Conservation (phyloP, 2,888 invertebrate species). For the Pycnomerus fuliginosus region DNA sequence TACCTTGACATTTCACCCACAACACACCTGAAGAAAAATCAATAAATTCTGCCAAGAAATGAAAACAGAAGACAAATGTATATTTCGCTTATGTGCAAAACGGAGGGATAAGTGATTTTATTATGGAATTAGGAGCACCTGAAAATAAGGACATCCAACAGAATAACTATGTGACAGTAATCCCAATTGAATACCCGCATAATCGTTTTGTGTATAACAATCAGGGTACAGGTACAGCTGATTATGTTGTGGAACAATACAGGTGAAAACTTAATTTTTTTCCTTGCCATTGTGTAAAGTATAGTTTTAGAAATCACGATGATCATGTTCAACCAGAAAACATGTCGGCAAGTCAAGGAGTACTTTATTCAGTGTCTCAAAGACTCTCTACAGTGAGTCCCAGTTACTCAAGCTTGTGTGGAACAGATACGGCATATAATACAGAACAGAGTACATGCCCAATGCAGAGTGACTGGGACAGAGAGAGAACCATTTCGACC, state of each 20-base stretch:
- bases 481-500: slow-evolving; percentile 35
- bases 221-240: slow-evolving; percentile 41
- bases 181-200: slow-evolving; percentile 43
- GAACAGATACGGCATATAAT: slow-evolving; percentile 34
- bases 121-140: neutral
- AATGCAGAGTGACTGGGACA: slow-evolving; percentile 41
- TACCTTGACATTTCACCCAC: slow-evolving; percentile 13
- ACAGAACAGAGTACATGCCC: slow-evolving; percentile 27
- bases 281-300: neutral
- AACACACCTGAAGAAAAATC: slow-evolving; percentile 20
- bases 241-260: slow-evolving; percentile 45
- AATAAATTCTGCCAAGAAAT: no score
- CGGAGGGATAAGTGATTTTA: neutral
- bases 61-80: no score
- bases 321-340: slow-evolving; percentile 44
- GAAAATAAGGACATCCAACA: slow-evolving; percentile 39
- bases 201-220: slow-evolving; percentile 35
- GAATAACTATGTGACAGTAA: slow-evolving; percentile 43
- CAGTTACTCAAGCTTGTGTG: slow-evolving; percentile 43
- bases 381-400: slow-evolving; percentile 56
- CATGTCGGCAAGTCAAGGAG: slow-evolving; percentile 39
- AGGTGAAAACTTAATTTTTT: slow-evolving; percentile 31
- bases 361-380: slow-evolving; percentile 62
- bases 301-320: slow-evolving; percentile 35
- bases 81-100: no score